Conservation (phyloP, 1,140 invertebrate species). For the Brachionus paranguensis region DNA sequence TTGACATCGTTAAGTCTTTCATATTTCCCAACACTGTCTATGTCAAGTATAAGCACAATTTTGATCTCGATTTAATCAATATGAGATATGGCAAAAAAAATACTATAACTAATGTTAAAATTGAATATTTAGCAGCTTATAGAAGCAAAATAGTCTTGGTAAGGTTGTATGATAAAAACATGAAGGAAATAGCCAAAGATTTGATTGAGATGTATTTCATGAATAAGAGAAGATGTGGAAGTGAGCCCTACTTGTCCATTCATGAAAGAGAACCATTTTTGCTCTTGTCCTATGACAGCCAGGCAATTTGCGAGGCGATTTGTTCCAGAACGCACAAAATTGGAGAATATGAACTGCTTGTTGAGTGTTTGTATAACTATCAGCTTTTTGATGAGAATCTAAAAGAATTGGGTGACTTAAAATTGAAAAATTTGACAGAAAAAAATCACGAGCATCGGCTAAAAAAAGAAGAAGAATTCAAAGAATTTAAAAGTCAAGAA, state of each 20-base stretch:
- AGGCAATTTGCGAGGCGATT: neutral
- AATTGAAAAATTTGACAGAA: neutral
- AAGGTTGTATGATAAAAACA: neutral
- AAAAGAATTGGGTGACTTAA: neutral
- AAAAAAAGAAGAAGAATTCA: neutral
- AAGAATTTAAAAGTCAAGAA: too few relatives aligned
- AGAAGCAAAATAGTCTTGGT: neutral
- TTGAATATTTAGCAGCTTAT: neutral
- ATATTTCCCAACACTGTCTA: neutral
- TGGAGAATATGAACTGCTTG: neutral
- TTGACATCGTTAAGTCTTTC: neutral
- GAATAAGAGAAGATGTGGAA: neutral
- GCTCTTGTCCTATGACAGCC: neutral
- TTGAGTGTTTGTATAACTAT: conserved; percentile 2
- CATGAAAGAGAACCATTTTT: conserved; percentile 29
- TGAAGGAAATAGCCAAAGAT: neutral
- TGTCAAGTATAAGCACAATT: neutral
- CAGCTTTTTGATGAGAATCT: neutral
- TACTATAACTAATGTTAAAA: neutral
- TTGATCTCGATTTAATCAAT: neutral
- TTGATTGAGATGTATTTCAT: conserved; percentile 19
- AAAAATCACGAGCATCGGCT: neutral
- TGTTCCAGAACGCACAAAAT: neutral
- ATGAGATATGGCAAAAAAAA: neutral
- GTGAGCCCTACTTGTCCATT: neutral